These are phyloP conservation scores for Ctena decussata DNA, from an alignment of 2,888 invertebrate genomes.

Conservation along the genomic window DNA sequence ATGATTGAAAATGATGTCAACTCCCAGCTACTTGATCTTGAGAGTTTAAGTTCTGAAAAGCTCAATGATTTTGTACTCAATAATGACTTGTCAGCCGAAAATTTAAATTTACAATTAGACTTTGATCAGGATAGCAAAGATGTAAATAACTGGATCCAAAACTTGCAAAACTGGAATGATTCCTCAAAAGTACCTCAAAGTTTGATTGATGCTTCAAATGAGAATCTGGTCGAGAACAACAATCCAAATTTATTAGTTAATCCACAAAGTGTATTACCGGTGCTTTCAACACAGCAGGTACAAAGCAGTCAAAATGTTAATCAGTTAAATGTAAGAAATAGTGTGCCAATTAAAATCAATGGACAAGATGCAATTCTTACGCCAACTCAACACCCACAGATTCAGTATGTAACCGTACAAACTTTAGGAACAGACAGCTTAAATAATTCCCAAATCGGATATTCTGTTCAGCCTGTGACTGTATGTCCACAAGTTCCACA, in stretches of 20 bases:
- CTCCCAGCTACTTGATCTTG: slow-evolving; percentile 67
- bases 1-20: slow-evolving; percentile 68
- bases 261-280: slow-evolving; percentile 96
- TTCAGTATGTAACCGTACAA: slow-evolving; percentile 68
- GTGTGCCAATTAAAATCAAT: slow-evolving; percentile 65
- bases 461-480: slow-evolving; percentile 57
- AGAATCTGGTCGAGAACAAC: slow-evolving; percentile 75
- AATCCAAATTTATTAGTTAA: slow-evolving; percentile 91
- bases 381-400: slow-evolving; percentile 62
- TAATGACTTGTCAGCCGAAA: slow-evolving; percentile 46
- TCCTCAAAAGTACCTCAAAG: slow-evolving; percentile 71
- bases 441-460: slow-evolving; percentile 56
- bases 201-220: slow-evolving; percentile 72
- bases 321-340: slow-evolving; percentile 56
- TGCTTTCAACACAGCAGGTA: slow-evolving; percentile 77
- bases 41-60: slow-evolving; percentile 68
- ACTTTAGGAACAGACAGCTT: slow-evolving; percentile 46
- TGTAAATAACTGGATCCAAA: slow-evolving; percentile 71
- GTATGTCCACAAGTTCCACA: slow-evolving; percentile 55
- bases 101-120: neutral
- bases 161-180: slow-evolving; percentile 73
- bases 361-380: slow-evolving; percentile 66
- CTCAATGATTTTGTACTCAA: slow-evolving; percentile 65
- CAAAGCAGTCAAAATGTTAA: slow-evolving; percentile 55
- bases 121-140: slow-evolving; percentile 50